phyloP scores from a whole-genome alignment of 1,140 invertebrate genomes.

The Scaptomyza montana region DNA sequence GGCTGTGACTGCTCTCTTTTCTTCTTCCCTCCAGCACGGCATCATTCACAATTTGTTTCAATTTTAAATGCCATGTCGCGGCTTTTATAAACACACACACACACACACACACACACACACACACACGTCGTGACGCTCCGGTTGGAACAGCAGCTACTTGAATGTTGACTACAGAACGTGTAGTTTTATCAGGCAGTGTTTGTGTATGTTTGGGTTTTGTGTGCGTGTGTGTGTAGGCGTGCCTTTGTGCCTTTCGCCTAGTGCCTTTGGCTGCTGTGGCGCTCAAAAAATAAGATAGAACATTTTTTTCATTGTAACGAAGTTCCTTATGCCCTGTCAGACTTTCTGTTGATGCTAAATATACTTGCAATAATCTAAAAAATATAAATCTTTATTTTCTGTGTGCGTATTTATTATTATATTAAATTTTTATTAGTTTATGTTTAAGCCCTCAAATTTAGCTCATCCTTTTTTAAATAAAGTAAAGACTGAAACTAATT shows the following conservation, averaged over 20 bases:
- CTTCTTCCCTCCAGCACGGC: slow-evolving; percentile 20
- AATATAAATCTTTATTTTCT: too few species aligned
- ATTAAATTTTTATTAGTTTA: too few species aligned
- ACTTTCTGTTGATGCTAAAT: too few species aligned
- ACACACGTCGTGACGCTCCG: slow-evolving; percentile 15
- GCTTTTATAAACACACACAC: slow-evolving; percentile 9
- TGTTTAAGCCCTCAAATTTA: too few species aligned
- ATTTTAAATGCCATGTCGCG: slow-evolving; percentile 73
- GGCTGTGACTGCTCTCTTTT: background rate
- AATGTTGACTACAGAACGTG: slow-evolving; percentile 47
- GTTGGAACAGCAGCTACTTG: slow-evolving; percentile 27
- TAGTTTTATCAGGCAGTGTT: slow-evolving; percentile 57
- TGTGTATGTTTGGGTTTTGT: slow-evolving; percentile 43
- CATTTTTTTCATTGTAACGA: too few species aligned
- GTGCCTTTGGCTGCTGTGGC: slow-evolving; percentile 39
- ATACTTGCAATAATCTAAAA: too few species aligned
- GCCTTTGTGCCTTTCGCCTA: slow-evolving; percentile 59
- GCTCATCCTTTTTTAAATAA: too few species aligned
- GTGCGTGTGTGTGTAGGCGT: slow-evolving; percentile 49
- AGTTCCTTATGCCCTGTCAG: too few species aligned
- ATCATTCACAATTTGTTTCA: slow-evolving; percentile 83
- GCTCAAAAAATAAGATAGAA: background rate
- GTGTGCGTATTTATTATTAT: too few species aligned
- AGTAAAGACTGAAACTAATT: too few species aligned
- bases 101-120: slow-evolving; percentile 10